These are phyloP conservation scores for Nyctereutes procyonoides DNA, from an alignment of 2,113 vertebrate genomes.

Conservation along the genomic window DNA sequence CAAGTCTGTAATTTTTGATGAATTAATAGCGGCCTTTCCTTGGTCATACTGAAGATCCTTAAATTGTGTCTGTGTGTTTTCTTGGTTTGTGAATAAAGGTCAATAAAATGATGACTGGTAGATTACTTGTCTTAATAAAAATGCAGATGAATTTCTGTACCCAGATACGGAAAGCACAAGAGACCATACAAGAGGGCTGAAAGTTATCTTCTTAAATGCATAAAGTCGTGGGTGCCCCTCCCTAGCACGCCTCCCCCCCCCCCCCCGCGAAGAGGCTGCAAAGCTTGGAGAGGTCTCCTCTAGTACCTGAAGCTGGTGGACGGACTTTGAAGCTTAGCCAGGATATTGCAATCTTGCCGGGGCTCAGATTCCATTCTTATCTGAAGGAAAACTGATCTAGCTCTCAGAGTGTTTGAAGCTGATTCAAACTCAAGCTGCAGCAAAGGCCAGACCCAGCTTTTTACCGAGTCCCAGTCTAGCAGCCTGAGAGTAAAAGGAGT, in stretches of 20 bases:
- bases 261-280: not conserved
- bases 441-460: not conserved
- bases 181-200: not conserved
- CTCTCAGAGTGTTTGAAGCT: not conserved
- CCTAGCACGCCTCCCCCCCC: accelerated
- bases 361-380: not conserved
- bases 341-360: not conserved
- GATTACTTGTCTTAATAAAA: not conserved
- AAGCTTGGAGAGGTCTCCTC: not conserved
- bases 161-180: not conserved
- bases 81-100: not conserved
- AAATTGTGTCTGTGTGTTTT: conserved; percentile 3
- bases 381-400: not conserved
- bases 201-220: not conserved
- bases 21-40: not conserved
- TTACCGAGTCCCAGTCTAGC: not conserved
- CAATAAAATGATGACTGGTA: not conserved
- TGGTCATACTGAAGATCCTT: not conserved
- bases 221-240: not conserved
- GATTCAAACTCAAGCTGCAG: not conserved
- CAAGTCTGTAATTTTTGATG: not conserved
- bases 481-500: not conserved
- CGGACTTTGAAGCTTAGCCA: not conserved
- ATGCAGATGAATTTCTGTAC: conserved; percentile 5
- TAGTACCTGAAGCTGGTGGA: not conserved